Conservation (phyloP, 1,140 invertebrate genomes). For the Drosophila sp. region DNA sequence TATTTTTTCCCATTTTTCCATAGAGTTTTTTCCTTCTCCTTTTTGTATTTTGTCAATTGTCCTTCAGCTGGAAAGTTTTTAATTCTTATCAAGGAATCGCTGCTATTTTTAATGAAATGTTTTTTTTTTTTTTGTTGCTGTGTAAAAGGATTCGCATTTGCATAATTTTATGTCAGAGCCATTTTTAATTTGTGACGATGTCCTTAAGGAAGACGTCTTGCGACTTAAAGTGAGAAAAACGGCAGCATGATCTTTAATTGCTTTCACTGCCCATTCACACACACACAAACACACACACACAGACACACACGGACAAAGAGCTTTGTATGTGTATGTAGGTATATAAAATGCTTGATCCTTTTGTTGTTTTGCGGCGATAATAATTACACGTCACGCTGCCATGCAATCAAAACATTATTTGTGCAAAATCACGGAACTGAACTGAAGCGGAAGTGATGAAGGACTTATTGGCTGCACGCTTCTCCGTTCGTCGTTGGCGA, state of each 20-base stretch:
- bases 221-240: slow-evolving; percentile 15
- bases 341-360: slow-evolving; percentile 17
- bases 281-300: no score
- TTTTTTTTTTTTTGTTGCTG: slow-evolving; percentile 23
- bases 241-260: slow-evolving; percentile 36
- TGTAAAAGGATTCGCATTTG: slow-evolving; percentile 73
- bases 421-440: slow-evolving; percentile 82
- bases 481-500: slow-evolving; percentile 32
- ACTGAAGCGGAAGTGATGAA: slow-evolving; percentile 83
- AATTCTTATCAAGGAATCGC: slow-evolving; percentile 77
- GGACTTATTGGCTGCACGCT: slow-evolving; percentile 83
- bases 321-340: not conserved
- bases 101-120: slow-evolving; percentile 77
- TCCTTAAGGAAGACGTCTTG: slow-evolving; percentile 66
- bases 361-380: slow-evolving; percentile 76
- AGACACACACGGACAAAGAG: not conserved
- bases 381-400: slow-evolving; percentile 82
- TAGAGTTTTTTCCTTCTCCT: slow-evolving; percentile 31
- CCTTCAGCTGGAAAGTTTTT: slow-evolving; percentile 70
- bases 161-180: slow-evolving; percentile 66
- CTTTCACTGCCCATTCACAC: not conserved
- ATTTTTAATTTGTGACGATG: slow-evolving; percentile 74
- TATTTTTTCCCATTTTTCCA: slow-evolving; percentile 50
- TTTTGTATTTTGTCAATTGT: slow-evolving; percentile 62
- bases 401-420: slow-evolving; percentile 83